These are phyloP conservation scores for Erinaceus europaeus DNA, from an alignment of 2,113 vertebrate species.

Conservation along the genomic window DNA sequence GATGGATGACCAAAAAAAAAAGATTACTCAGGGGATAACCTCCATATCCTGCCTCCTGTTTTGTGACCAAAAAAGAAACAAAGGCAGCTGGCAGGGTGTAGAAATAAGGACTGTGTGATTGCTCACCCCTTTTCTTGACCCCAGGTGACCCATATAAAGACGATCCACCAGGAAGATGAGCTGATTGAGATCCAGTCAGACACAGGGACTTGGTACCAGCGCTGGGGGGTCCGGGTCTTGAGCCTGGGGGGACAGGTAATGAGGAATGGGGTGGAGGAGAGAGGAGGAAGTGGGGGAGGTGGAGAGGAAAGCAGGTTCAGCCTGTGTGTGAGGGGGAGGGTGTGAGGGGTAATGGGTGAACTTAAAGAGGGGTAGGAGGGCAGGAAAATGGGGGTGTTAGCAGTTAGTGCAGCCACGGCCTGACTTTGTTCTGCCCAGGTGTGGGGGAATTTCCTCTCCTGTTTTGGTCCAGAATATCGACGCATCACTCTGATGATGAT, in stretches of 20 bases:
- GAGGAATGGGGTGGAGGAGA: background rate
- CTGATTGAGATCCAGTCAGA: conserved; percentile 92
- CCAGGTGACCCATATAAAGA: conserved; percentile 98
- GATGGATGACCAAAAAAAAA: no score
- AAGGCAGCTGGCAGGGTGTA: background rate
- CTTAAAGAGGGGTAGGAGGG: background rate
- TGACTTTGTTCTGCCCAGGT: conserved; percentile 80
- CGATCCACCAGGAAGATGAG: conserved; percentile 94
- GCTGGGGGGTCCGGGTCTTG: conserved; percentile 90
- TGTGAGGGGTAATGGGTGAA: background rate
- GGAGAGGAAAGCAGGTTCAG: background rate
- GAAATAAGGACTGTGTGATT: background rate
- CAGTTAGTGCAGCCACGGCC: background rate
- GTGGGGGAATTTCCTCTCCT: conserved; percentile 91
- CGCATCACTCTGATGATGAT: conserved; percentile 97
- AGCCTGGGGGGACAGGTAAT: conserved; percentile 92
- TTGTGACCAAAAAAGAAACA: background rate
- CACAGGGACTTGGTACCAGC: conserved; percentile 90
- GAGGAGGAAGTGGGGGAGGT: background rate
- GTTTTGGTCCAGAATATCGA: conserved; percentile 91
- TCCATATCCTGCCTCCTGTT: background rate
- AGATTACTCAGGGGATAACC: no score
- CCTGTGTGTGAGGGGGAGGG: background rate
- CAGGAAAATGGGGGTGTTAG: background rate
- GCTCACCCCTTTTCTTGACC: background rate